Evolutionary conservation across 2,888 invertebrate genomes (phyloP).

Genomic region (Cantharis rustica): DNA sequence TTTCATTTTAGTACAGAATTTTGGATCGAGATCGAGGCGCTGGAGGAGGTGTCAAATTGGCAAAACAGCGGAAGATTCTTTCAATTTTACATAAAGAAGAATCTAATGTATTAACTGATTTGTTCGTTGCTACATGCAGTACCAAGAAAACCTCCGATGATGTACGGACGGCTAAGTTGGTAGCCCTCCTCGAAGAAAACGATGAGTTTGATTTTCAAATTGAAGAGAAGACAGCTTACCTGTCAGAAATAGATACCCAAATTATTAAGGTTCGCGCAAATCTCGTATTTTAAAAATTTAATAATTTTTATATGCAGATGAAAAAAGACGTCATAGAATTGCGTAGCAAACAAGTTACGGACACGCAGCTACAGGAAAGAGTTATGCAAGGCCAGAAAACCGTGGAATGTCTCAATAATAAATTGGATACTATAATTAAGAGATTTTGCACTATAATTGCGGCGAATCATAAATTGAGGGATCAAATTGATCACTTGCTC

Average conservation of each 20-base stretch:
- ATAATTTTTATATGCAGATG: conserved; percentile 45
- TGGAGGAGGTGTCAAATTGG: conserved; percentile 64
- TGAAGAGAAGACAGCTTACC: conserved; percentile 50
- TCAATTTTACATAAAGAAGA: conserved; percentile 65
- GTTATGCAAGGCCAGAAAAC: conserved; percentile 59
- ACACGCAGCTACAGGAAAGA: conserved; percentile 57
- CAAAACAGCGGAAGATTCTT: conserved; percentile 68
- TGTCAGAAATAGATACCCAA: conserved; percentile 59
- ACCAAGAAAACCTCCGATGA: conserved; percentile 62
- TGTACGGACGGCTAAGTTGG: conserved; percentile 59
- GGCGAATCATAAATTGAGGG: conserved; percentile 72
- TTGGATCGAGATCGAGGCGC: conserved; percentile 75
- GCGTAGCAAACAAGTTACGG: conserved; percentile 56
- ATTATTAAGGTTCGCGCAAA: conserved; percentile 47
- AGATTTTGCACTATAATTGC: conserved; percentile 76
- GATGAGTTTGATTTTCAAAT: conserved; percentile 55
- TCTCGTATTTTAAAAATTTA: not conserved
- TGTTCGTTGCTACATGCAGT: conserved; percentile 64
- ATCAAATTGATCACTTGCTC: conserved; percentile 80
- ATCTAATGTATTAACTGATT: conserved; percentile 65
- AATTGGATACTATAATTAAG: conserved; percentile 75
- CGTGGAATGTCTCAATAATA: conserved; percentile 72
- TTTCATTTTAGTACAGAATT: conserved; percentile 65
- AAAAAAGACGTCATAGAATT: conserved; percentile 54
- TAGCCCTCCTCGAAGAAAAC: conserved; percentile 57